Percentiles rank a stretch among this genome's conserved stretches.
Evolutionary conservation across 2,113 vertebrate genomes (phyloP).

Genomic region (Xiphophorus hellerii): DNA sequence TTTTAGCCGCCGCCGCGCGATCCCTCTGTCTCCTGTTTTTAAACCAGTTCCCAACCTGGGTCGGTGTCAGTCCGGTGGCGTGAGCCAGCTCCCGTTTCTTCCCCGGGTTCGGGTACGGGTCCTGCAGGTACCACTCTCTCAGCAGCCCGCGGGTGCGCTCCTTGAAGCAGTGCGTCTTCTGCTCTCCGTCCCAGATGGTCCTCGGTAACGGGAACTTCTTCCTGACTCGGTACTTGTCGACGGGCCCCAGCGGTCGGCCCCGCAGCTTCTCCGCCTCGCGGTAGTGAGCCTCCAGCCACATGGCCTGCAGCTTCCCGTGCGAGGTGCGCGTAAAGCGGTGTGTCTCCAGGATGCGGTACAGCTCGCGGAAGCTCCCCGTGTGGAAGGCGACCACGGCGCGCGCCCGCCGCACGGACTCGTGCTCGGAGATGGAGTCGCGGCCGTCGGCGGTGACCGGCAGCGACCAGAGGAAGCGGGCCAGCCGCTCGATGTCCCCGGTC

Average conservation of each 20-base stretch:
- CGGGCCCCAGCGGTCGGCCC: slow-evolving; percentile 93
- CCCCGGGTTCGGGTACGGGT: slow-evolving; percentile 97
- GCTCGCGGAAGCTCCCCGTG: slow-evolving; percentile 95
- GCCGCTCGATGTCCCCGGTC: slow-evolving; percentile 96
- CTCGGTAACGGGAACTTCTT: slow-evolving; percentile 99
- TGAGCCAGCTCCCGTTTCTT: slow-evolving; percentile 98
- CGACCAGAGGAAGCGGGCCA: slow-evolving; percentile 98
- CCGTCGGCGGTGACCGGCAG: slow-evolving; percentile 93
- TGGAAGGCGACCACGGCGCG: slow-evolving; percentile 97
- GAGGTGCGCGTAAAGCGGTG: slow-evolving; percentile 98
- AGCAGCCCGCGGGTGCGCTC: slow-evolving; percentile 97
- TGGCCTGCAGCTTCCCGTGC: slow-evolving; percentile 96
- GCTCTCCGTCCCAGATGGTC: slow-evolving; percentile 99
- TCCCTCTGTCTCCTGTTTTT: slow-evolving; percentile 97
- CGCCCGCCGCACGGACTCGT: slow-evolving; percentile 97
- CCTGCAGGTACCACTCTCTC: slow-evolving; percentile 98
- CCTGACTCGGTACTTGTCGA: slow-evolving; percentile 97
- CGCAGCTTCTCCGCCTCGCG: slow-evolving; percentile 97
- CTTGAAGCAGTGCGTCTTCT: slow-evolving; percentile 99
- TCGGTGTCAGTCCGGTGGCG: slow-evolving; percentile 97
- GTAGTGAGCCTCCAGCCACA: slow-evolving; percentile 99
- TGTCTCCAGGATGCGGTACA: slow-evolving; percentile 98
- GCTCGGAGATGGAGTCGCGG: slow-evolving; percentile 96
- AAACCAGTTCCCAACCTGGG: slow-evolving; percentile 99
- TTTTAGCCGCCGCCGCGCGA: slow-evolving; percentile 96